A percentile compares a stretch with the other conserved stretches of the same genome.
These are phyloP conservation scores for Catagonus wagneri DNA, from an alignment of 2,113 vertebrate genomes.

Conservation along the genomic window DNA sequence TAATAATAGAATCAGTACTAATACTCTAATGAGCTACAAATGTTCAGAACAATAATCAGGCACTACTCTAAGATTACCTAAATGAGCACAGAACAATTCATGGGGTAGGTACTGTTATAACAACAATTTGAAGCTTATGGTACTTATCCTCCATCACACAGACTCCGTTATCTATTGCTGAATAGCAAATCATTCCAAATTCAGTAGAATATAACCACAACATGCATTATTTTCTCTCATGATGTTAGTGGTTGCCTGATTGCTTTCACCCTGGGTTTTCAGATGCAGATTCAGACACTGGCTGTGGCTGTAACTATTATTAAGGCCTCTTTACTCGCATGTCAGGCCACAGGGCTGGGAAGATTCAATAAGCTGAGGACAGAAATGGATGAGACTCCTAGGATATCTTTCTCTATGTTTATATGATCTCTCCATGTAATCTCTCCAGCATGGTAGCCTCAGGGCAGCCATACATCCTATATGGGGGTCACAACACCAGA, in stretches of 20 bases:
- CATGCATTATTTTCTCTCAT: not conserved
- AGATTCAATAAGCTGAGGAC: not conserved
- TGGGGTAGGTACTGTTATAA: not conserved
- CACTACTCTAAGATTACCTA: not conserved
- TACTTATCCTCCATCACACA: not conserved
- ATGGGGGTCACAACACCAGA: not conserved
- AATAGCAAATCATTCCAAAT: not conserved
- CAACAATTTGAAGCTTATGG: not conserved
- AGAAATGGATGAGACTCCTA: not conserved
- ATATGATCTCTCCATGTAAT: not conserved
- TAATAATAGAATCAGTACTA: not conserved
- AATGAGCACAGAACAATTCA: not conserved
- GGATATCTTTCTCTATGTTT: not conserved
- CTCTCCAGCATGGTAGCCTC: not conserved
- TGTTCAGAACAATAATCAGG: not conserved
- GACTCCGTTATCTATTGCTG: not conserved
- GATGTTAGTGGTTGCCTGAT: not conserved
- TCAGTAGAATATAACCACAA: not conserved
- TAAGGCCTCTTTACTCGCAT: not conserved
- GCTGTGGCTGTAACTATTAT: not conserved
- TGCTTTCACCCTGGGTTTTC: not conserved
- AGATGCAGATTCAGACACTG: not conserved
- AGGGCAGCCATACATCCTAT: not conserved
- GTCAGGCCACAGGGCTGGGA: accelerated
- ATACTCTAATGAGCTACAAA: not conserved